These are phyloP conservation scores for Rynchops niger DNA, from an alignment of 2,113 vertebrate species.

Conservation along the genomic window DNA sequence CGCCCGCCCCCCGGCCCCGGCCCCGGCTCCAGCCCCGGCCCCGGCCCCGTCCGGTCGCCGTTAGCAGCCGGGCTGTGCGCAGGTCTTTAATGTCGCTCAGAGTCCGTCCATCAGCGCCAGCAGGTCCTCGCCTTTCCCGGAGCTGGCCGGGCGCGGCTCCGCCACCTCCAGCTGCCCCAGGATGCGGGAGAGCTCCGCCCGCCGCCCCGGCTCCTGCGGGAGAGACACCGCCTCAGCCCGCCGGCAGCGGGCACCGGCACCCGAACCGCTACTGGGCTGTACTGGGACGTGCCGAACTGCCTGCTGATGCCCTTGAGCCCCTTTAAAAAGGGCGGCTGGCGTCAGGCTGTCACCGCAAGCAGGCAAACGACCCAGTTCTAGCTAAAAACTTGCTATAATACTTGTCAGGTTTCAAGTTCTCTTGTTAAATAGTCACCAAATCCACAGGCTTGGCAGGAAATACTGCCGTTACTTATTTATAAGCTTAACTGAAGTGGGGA, in stretches of 20 bases:
- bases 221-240: neutral
- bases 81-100: conserved; percentile 54
- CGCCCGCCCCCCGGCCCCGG: neutral
- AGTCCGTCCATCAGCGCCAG: conserved; percentile 94
- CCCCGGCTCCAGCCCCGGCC: neutral
- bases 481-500: neutral
- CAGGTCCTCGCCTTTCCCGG: conserved; percentile 90
- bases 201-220: conserved; percentile 83
- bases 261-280: neutral
- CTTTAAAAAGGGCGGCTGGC: neutral
- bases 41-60: too few relatives aligned
- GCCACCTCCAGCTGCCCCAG: conserved; percentile 86
- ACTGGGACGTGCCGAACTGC: neutral
- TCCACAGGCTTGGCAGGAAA: neutral
- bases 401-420: neutral
- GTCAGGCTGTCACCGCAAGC: fast-evolving
- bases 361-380: neutral
- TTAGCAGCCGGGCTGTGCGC: neutral
- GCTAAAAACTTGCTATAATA: neutral
- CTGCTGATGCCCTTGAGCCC: neutral
- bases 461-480: fast-evolving
- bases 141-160: conserved; percentile 64
- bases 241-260: neutral
- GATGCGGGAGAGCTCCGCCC: conserved; percentile 87
- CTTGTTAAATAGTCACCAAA: neutral